Evolutionary conservation across 2,888 invertebrate genomes (phyloP).

Genomic region (Thera obeliscata): DNA sequence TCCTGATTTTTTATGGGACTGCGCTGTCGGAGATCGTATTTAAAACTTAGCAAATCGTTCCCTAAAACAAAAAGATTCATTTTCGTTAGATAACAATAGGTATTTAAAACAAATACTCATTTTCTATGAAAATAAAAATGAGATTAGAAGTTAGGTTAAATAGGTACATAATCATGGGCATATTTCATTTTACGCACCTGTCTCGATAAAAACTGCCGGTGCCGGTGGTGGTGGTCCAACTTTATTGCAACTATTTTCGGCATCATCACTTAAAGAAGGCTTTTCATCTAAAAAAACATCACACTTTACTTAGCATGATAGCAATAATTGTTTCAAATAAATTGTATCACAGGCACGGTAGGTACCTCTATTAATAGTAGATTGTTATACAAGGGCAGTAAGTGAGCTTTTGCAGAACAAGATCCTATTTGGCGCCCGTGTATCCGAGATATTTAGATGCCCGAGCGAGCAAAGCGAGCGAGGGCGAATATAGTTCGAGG

Average conservation of each 20-base stretch:
- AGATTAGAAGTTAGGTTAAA: neutral
- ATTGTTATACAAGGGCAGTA: neutral
- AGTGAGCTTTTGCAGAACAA: too few species aligned
- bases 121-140: neutral
- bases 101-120: neutral
- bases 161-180: neutral
- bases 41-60: neutral
- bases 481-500: too few species aligned
- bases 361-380: neutral
- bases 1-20: neutral
- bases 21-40: constrained; percentile 1
- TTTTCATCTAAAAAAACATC: constrained; percentile 1
- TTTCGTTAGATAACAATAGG: constrained; percentile 1
- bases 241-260: constrained; percentile 1
- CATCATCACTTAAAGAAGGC: neutral
- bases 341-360: neutral
- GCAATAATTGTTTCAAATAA: neutral
- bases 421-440: too few species aligned
- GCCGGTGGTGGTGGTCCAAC: constrained; percentile 1
- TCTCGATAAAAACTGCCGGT: constrained; percentile 1
- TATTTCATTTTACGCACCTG: neutral
- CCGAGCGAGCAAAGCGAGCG: too few species aligned
- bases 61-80: neutral
- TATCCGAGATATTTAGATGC: too few species aligned
- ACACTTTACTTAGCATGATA: neutral